These are phyloP conservation scores for Stomorhina lunata DNA, from an alignment of 2,888 invertebrate genomes.

Conservation along the genomic window DNA sequence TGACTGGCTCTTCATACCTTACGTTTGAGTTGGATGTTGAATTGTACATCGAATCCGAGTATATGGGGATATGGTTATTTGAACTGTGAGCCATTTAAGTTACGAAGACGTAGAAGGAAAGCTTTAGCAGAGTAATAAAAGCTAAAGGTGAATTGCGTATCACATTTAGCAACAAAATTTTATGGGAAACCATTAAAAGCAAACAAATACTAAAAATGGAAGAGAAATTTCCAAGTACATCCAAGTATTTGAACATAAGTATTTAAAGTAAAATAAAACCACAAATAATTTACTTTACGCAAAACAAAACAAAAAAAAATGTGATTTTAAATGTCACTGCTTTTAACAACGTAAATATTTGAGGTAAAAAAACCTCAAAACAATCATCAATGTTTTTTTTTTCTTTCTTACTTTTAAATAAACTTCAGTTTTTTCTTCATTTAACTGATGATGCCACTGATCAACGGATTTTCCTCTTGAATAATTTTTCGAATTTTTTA, in stretches of 20 bases:
- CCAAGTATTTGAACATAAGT: conserved; percentile 43
- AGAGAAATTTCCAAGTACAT: conserved; percentile 17
- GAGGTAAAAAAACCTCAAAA: no score
- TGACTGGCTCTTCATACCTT: no score
- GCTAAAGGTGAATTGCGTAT: conserved; percentile 58
- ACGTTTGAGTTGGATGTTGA: not conserved
- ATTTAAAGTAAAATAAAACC: conserved; percentile 11
- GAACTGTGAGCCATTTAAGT: conserved; percentile 34
- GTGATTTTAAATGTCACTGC: conserved; percentile 12
- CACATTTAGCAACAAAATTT: conserved; percentile 48
- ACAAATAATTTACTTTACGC: conserved; percentile 6
- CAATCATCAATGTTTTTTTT: no score
- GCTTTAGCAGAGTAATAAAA: not conserved
- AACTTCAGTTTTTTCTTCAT: not conserved
- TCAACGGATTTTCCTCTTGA: conserved; percentile 79
- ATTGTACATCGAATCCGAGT: not conserved
- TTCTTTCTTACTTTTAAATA: not conserved
- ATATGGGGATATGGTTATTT: conserved; percentile 36
- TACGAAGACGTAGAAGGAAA: conserved; percentile 1
- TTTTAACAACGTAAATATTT: not conserved
- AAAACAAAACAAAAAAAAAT: not conserved
- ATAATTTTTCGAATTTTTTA: conserved; percentile 70
- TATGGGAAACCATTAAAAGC: conserved; percentile 68
- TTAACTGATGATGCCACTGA: conserved; percentile 71
- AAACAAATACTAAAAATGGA: conserved; percentile 8